These are phyloP conservation scores for Orchesellides sinensis DNA, from an alignment of 2,888 invertebrate genomes.

Conservation along the genomic window DNA sequence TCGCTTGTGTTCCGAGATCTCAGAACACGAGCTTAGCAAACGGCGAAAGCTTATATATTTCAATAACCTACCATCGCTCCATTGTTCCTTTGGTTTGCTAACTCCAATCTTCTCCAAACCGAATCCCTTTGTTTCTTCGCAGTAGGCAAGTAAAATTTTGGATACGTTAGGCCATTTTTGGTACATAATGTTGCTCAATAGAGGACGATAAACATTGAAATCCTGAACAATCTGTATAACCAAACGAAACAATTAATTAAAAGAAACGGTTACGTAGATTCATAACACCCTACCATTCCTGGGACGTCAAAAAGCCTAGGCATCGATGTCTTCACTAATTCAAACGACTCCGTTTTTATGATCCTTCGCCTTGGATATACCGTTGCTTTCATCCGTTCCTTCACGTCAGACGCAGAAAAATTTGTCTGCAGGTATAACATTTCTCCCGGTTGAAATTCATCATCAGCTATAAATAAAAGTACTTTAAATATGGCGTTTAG, in stretches of 20 bases:
- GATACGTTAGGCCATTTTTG: not conserved
- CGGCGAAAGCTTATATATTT: no score
- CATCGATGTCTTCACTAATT: not conserved
- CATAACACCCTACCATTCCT: conserved; percentile 28
- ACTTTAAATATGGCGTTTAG: no score
- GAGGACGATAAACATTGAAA: not conserved
- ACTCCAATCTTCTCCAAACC: no score
- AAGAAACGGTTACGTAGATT: no score
- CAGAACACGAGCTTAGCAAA: no score
- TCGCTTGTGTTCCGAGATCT: no score
- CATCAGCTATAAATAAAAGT: not conserved
- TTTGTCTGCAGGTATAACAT: not conserved
- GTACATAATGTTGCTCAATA: not conserved
- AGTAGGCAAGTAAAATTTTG: no score
- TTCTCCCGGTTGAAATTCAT: no score
- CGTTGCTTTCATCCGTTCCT: not conserved
- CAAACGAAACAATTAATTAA: not conserved
- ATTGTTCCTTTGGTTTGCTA: not conserved
- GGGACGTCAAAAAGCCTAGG: not conserved
- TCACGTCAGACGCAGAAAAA: not conserved
- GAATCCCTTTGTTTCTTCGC: no score
- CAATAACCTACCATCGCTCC: not conserved
- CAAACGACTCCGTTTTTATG: not conserved
- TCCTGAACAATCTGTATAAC: not conserved
- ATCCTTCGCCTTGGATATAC: not conserved